Evolutionary conservation across 2,113 vertebrate species (phyloP).

Genomic region (Promerops cafer): DNA sequence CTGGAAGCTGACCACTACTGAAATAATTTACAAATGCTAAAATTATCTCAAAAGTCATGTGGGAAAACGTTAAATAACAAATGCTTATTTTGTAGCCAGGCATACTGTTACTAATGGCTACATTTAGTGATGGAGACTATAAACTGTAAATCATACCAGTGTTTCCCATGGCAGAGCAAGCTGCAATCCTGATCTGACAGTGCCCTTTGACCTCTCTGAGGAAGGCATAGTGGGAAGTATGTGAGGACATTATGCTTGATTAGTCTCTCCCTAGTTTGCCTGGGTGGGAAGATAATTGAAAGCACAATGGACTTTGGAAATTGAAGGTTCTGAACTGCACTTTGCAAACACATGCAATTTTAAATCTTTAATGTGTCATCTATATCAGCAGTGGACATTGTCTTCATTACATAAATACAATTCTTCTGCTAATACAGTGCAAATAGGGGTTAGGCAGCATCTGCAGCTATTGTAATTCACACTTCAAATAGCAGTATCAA

Average conservation of each 20-base stretch:
- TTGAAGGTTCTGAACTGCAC: slow-evolving; percentile 26
- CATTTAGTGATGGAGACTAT: slow-evolving; percentile 34
- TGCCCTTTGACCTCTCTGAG: slow-evolving; percentile 1
- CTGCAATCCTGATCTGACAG: background rate
- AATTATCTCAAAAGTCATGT: background rate
- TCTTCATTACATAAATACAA: slow-evolving; percentile 51
- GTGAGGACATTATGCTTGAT: slow-evolving; percentile 55
- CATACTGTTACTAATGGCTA: slow-evolving; percentile 28
- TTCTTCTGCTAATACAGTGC: slow-evolving; percentile 36
- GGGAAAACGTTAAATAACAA: slow-evolving; percentile 9
- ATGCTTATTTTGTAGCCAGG: background rate
- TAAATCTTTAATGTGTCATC: slow-evolving; percentile 55
- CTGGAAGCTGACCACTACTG: background rate
- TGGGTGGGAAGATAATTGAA: slow-evolving; percentile 63
- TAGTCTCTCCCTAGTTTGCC: slow-evolving; percentile 48
- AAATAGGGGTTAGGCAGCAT: slow-evolving; percentile 44
- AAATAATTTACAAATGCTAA: background rate
- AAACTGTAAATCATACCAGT: slow-evolving; percentile 48
- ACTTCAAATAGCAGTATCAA: background rate
- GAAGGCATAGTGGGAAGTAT: slow-evolving; percentile 29
- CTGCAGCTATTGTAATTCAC: slow-evolving; percentile 19
- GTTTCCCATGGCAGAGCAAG: slow-evolving; percentile 37
- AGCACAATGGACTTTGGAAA: slow-evolving; percentile 49
- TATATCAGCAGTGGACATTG: slow-evolving; percentile 30
- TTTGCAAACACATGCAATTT: slow-evolving; percentile 47